Base-by-base conservation (phyloP, 2,797 vertebrate species). In the Distichodus sexfasciatus region DNA sequence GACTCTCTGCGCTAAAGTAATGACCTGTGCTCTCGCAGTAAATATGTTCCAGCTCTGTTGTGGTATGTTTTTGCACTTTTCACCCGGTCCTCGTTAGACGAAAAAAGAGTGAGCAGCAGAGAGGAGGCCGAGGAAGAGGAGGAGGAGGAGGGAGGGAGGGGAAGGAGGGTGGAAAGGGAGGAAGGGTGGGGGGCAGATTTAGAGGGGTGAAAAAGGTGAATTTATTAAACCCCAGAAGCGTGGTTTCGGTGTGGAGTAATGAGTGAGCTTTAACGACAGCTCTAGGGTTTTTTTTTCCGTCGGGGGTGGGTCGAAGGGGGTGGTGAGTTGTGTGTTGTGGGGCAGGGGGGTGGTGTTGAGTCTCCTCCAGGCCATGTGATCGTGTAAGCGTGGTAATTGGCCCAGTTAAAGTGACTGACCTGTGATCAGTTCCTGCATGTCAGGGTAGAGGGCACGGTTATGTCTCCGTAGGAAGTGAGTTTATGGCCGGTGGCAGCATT, bases 51-150 rank as follows among this genome's bases (percentile, higher is more conserved):
- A 67, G 75, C 80, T 81, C 80, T 84, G 79, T 82, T 82, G 79
- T 80, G 82, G 76, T 80, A 74, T 76, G 77, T 79, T 81, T 82
- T 80, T 82, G 76, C 79, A 79, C 82, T 84, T 84, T 84, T 82
- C 82, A 81, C 82, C 82, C 82, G 76, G 62, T 63, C 66, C 76
- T 80, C 75, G 65, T 83, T 77, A 80, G 73, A 80, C 74, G 75
- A 76, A 72, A 50, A 62, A 38, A 15, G 71, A 8, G 14, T 50
- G 51, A 26, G 58, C 31, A 61, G 15, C 47, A 24, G n/a, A 17
- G 48, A 50, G 53, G 36, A 55, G 65, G 65, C 28, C 1, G 54
- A 62, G 24, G 66, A 14, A 47, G 51, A 63, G 26, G 53, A 26
- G 14, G 64, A 48, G 28, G 69, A 44, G 59, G n/a, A n/a, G n/a